These are phyloP conservation scores for Cyrtodaria siliqua DNA, from an alignment of 2,888 invertebrate genomes.

Conservation along the genomic window DNA sequence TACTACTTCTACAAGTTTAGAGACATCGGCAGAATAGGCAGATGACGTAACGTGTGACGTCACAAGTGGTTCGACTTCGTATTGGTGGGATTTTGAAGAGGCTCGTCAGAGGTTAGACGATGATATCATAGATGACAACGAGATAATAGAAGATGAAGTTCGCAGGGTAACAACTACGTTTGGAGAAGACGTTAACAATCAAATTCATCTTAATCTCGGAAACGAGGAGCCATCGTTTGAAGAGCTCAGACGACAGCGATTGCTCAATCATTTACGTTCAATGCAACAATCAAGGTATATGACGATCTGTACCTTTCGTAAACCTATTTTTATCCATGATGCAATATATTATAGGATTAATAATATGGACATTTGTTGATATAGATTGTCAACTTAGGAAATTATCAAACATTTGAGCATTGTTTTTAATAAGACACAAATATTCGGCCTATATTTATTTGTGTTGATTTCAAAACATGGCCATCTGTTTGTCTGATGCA, in stretches of 20 bases:
- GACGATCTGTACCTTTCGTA: too few species aligned
- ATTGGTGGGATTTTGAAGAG: constrained; percentile 66
- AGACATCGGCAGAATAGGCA: constrained; percentile 44
- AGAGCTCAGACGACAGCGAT: constrained; percentile 46
- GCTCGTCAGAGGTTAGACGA: neutral
- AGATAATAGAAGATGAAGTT: neutral
- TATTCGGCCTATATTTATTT: too few species aligned
- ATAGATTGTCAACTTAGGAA: too few species aligned
- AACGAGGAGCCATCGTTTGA: constrained; percentile 37
- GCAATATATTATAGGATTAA: too few species aligned
- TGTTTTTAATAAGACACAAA: too few species aligned
- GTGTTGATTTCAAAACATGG: too few species aligned
- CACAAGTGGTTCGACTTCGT: constrained; percentile 65
- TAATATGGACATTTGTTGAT: too few species aligned
- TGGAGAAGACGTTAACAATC: constrained; percentile 17
- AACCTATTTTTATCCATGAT: too few species aligned
- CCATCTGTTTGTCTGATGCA: too few species aligned
- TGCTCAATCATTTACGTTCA: constrained; percentile 45
- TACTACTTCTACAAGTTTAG: constrained; percentile 46
- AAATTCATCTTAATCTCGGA: constrained; percentile 48
- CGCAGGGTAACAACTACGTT: constrained; percentile 3
- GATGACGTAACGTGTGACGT: constrained; percentile 13
- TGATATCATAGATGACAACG: neutral
- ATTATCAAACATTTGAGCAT: too few species aligned
- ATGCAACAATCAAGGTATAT: constrained; percentile 58